Conservation (phyloP, 1,140 invertebrate species). For the Nixonia krombeini region DNA sequence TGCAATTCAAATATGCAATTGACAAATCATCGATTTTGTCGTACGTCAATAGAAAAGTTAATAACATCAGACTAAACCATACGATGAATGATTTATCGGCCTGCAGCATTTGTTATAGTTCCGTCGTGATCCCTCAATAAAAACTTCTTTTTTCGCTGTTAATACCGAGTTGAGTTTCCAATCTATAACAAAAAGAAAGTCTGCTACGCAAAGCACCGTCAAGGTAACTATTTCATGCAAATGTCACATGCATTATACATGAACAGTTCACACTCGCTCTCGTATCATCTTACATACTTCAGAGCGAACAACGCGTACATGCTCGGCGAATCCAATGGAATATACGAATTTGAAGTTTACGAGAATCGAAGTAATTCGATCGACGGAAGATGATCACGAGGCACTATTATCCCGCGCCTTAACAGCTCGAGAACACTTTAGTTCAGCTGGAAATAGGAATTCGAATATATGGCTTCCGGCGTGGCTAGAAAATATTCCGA, state of each 20-base stretch:
- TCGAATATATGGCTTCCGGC: not conserved
- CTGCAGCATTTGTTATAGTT: too few relatives aligned
- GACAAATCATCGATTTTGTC: too few relatives aligned
- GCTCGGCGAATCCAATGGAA: conserved; percentile 1
- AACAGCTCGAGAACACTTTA: not conserved
- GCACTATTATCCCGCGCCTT: conserved; percentile 8
- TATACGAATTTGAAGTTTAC: conserved; percentile 18
- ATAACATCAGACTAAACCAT: conserved; percentile 26
- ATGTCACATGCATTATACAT: not conserved
- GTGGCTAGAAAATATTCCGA: not conserved
- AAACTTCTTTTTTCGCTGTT: too few relatives aligned
- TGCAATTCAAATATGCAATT: conserved; percentile 28
- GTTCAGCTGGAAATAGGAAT: conserved; percentile 13
- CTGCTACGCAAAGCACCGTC: too few relatives aligned
- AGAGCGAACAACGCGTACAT: conserved; percentile 1
- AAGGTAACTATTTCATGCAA: too few relatives aligned
- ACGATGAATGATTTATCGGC: conserved; percentile 23
- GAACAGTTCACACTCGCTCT: conserved; percentile 3
- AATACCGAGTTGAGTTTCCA: too few relatives aligned
- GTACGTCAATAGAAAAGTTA: too few relatives aligned
- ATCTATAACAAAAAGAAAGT: not conserved
- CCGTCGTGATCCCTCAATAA: too few relatives aligned
- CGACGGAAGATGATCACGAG: conserved; percentile 12
- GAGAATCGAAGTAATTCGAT: conserved; percentile 19
- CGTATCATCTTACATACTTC: conserved; percentile 7